Evolutionary conservation across 2,888 invertebrate genomes (phyloP), one percentile per base, ranked within the genome.

Genomic region (Merodon equestris): DNA sequence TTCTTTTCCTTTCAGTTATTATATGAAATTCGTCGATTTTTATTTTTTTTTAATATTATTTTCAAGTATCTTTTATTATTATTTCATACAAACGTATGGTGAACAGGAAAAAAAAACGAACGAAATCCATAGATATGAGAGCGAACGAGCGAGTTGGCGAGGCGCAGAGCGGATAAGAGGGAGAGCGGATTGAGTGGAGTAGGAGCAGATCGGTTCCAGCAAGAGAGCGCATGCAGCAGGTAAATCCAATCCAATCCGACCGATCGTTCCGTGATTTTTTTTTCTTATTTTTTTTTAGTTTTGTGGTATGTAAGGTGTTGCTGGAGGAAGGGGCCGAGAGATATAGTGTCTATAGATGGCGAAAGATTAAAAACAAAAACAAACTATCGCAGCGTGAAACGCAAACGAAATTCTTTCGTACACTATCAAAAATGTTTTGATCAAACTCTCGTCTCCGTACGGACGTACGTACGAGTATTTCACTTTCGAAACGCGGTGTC

Each of bases 31-130:
- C 42, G 57, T 48, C 40, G 44, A 27, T 27, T 27, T 27, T 27
- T 68, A 50, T 53, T 57, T 66, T 67, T 14, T 48, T 67, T 19
- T 53, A 18, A 1, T 50, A 40, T 51, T 50, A 40, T 57, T 34
- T 56, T 77, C 42, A 51, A 77, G 73, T 77, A 77, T 77, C 72
- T 77, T 77, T 61, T 67, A 72, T 73, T 77, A 72, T 61, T 63
- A 67, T 72, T 72, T 67, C 67, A 73, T 77, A 67, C 56, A 56
- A 66, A 38, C 40, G 58, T 64, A 66, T 34, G 47, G 27, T 7
- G 14, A 44, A 10, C 12, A 47, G 17, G 38, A 53, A 19, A 48
- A 54, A 58, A 54, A 48, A 51, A 57, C 53, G 15, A 58, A 63
- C 53, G 54, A 77, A 77, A 73, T 72, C 57, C 63, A 53, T 45